Evolutionary conservation across 2,113 vertebrate species (phyloP).

Genomic region (Cyprinus carpio): DNA sequence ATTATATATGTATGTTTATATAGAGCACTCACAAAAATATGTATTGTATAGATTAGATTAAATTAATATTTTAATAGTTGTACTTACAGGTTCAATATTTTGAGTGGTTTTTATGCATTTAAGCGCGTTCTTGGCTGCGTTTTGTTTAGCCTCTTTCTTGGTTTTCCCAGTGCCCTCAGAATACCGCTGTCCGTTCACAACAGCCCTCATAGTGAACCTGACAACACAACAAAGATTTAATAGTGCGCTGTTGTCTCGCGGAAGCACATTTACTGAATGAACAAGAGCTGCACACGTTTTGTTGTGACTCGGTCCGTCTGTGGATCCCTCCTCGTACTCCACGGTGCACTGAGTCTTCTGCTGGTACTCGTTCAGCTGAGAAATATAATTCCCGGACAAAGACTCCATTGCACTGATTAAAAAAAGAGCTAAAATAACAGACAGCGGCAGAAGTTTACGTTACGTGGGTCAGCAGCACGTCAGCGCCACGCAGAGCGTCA

Average conservation of each 20-base stretch:
- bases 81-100: constrained; percentile 51
- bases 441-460: not conserved
- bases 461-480: not conserved
- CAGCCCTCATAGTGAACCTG: constrained; percentile 66
- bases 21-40: too few species aligned
- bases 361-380: constrained; percentile 60
- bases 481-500: not conserved
- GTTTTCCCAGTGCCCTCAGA: constrained; percentile 64
- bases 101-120: not conserved
- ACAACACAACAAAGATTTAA: not conserved
- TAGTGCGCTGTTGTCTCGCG: too few species aligned
- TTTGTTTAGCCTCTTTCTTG: constrained; percentile 74
- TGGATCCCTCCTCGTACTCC: constrained; percentile 57
- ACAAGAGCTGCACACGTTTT: constrained; percentile 64
- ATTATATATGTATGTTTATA: too few species aligned
- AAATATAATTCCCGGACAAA: constrained; percentile 54
- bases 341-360: constrained; percentile 11
- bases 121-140: constrained; percentile 70
- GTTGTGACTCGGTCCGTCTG: constrained; percentile 65
- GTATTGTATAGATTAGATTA: too few species aligned
- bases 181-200: constrained; percentile 60
- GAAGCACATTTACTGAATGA: too few species aligned
- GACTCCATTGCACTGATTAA: constrained; percentile 57
- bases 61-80: too few species aligned
- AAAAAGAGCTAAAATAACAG: not conserved